Conservation (phyloP, 2,113 vertebrate genomes). For the Chionodraco myersi region DNA sequence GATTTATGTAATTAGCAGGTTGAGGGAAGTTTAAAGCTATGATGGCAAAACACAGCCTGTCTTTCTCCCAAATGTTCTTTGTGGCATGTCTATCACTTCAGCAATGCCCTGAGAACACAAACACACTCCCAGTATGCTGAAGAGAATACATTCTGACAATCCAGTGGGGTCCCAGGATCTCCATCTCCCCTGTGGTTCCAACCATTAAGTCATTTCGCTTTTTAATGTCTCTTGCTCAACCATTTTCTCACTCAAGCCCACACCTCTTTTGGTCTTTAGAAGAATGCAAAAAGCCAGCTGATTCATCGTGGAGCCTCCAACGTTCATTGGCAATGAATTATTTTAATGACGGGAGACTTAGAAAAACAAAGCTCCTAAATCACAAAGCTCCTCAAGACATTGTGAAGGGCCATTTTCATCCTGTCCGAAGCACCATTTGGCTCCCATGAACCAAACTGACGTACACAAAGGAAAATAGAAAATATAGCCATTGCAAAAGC, state of each 20-base stretch:
- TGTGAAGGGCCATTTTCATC: constrained; percentile 64
- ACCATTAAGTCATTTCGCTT: constrained; percentile 87
- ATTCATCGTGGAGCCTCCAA: constrained; percentile 86
- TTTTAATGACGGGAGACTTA: constrained; percentile 81
- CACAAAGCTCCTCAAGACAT: constrained; percentile 74
- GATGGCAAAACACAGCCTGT: constrained; percentile 81
- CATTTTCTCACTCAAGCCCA: constrained; percentile 85
- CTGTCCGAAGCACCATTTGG: constrained; percentile 61
- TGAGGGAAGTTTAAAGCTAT: constrained; percentile 81
- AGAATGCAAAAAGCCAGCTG: constrained; percentile 79
- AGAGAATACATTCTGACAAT: constrained; percentile 91
- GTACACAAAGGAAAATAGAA: constrained; percentile 52
- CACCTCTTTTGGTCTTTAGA: constrained; percentile 60
- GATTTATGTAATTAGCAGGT: constrained; percentile 94
- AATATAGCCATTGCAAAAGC: constrained; percentile 16
- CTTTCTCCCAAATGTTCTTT: constrained; percentile 70
- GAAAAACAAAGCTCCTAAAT: constrained; percentile 87
- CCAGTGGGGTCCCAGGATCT: constrained; percentile 67
- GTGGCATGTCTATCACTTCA: constrained; percentile 50
- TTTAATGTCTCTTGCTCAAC: constrained; percentile 17
- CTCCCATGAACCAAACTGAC: constrained; percentile 60
- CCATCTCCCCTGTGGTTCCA: constrained; percentile 85
- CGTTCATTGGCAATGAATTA: constrained; percentile 86
- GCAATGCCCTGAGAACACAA: constrained; percentile 65
- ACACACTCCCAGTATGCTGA: constrained; percentile 67